Evolutionary conservation across 2,113 vertebrate species (phyloP).

Genomic region (Lethenteron camtschaticum): DNA sequence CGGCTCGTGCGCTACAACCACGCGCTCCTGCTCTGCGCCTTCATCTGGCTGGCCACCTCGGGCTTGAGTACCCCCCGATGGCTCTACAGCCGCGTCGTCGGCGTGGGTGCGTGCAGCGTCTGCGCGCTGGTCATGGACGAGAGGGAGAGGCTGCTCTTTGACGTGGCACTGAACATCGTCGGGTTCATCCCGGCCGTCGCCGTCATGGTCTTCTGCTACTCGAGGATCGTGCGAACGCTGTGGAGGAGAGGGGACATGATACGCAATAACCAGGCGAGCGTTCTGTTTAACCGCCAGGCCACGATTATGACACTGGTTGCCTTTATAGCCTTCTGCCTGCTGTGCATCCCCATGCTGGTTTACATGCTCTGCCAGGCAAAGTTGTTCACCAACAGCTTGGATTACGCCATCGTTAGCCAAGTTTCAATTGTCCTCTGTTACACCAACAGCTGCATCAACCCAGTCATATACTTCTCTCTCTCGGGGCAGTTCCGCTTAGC

Average conservation of each 20-base stretch:
- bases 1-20: not conserved
- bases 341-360: conserved; percentile 14
- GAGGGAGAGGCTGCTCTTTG: conserved; percentile 6
- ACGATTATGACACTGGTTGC: conserved; percentile 6
- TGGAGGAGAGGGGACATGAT: not conserved
- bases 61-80: not conserved
- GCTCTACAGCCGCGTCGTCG: conserved; percentile 9
- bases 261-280: accelerated
- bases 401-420: conserved; percentile 9
- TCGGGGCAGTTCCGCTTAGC: conserved; percentile 9
- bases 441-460: conserved; percentile 11
- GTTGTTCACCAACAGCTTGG: not conserved
- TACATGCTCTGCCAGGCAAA: not conserved
- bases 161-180: conserved; percentile 12
- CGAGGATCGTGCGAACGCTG: conserved; percentile 11
- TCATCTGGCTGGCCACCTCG: conserved; percentile 12
- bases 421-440: conserved; percentile 11
- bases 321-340: conserved; percentile 8
- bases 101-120: not conserved
- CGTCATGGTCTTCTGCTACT: conserved; percentile 11
- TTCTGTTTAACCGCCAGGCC: conserved; percentile 10
- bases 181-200: conserved; percentile 12
- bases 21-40: conserved; percentile 9
- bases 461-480: conserved; percentile 13
- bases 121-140: conserved; percentile 11